Evolutionary conservation across 35 echinoderm and acorn worm species (phyloP), one percentile per base, ranked within the genome.

Genomic region (Strongylocentrotus purpuratus): DNA sequence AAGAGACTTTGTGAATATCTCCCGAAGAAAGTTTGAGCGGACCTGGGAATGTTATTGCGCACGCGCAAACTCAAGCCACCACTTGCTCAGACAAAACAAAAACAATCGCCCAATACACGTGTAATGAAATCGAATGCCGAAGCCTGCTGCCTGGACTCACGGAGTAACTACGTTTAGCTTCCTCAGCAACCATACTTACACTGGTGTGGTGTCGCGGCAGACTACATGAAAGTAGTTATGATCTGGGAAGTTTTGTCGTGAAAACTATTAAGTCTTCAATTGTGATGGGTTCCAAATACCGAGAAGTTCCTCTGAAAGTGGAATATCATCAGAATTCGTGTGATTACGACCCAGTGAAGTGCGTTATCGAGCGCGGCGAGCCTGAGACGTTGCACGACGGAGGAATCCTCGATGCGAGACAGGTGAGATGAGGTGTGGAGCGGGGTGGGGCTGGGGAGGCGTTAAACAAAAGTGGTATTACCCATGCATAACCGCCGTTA

Each of bases 301-400:
- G 65, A 78, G 65, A 78, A 78, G 91, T 93, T 93, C 91, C 91
- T 31, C 91, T 46, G n/a, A 93, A 93, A 58, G 91, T 89, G 87
- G 87, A 89, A 93, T 93, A 58, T 46, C 91, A 93, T n/a, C 91
- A 93, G 46, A 93, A 93, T 58, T 93, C 91, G 91, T 58, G 48
- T 13, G 91, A 93, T 58, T 93, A 93, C 48, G 91, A 93, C 46
- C 45, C 91, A 31, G 91, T 50, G 32, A 93, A 93, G n/a, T 93
- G 91, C 46, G 31, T 93, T 6, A 93, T 93, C 46, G 91, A 58
- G 28, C 25, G 32, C 18, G 91, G 46, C 17, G 91, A 46, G 4
- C 31, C 91, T 5, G 91, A 93, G 17, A 93, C 32, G 91, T 46
- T 93, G 13, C 91, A 2, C n/a, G 91, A 93, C 91, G 91, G 91